These are phyloP conservation scores for Platorchestia sp. DNA, from an alignment of 1,140 invertebrate species.

Conservation along the genomic window DNA sequence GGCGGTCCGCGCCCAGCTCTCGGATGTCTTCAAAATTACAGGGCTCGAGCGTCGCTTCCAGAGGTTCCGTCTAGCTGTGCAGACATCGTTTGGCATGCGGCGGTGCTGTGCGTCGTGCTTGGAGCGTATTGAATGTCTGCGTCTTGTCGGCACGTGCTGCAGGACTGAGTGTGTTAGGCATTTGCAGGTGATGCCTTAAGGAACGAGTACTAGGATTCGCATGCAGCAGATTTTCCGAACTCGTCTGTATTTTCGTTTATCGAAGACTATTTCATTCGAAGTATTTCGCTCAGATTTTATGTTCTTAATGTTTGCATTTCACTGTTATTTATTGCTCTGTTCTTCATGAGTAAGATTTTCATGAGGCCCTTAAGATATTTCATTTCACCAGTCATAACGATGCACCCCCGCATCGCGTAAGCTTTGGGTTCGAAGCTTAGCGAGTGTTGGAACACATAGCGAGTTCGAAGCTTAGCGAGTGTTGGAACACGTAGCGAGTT, in stretches of 20 bases:
- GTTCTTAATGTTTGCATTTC: background rate
- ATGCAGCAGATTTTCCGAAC: too few relatives aligned
- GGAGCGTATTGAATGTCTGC: background rate
- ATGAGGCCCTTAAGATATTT: background rate
- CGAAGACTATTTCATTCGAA: background rate
- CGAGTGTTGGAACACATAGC: too few relatives aligned
- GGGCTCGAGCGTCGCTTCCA: background rate
- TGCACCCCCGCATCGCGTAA: too few relatives aligned
- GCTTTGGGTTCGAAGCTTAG: too few relatives aligned
- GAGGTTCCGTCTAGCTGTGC: background rate
- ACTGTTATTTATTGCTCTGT: background rate
- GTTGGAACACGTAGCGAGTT: too few relatives aligned
- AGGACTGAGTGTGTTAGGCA: background rate
- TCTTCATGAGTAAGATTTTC: background rate
- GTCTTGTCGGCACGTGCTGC: background rate
- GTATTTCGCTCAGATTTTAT: background rate
- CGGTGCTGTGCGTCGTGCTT: background rate
- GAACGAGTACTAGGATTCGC: background rate
- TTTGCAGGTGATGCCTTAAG: background rate
- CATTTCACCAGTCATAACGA: too few relatives aligned
- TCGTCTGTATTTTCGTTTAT: background rate
- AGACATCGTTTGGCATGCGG: background rate
- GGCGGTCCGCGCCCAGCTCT: background rate
- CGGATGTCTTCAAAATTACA: background rate
- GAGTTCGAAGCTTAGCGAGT: too few relatives aligned